Evolutionary conservation across 2,797 vertebrate species (phyloP).

Genomic region (Urocyon cinereoargenteus): DNA sequence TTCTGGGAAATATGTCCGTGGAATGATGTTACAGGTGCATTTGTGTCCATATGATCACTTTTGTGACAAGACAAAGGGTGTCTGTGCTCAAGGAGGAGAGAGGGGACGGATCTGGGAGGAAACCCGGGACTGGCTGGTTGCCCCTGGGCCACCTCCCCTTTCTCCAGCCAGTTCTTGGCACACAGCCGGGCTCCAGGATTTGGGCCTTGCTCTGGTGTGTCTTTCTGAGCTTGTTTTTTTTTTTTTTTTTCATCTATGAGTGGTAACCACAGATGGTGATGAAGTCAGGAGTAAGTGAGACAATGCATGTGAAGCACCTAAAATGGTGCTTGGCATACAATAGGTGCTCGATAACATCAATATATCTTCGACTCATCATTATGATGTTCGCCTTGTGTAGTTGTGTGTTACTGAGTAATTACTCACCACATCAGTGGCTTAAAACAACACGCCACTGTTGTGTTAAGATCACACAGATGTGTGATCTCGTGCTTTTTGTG

Average conservation of each 20-base stretch:
- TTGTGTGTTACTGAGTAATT: not conserved
- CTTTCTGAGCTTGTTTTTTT: not conserved
- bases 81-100: not conserved
- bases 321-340: not conserved
- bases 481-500: not conserved
- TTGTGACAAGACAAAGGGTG: not conserved
- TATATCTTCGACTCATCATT: not conserved
- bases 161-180: not conserved
- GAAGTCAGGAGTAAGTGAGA: not conserved
- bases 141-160: fast-evolving
- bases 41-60: not conserved
- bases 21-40: not conserved
- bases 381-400: not conserved
- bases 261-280: too few species aligned
- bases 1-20: not conserved
- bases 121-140: fast-evolving
- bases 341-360: not conserved
- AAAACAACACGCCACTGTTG: not conserved
- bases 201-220: not conserved
- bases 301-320: fast-evolving
- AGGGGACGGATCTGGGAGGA: not conserved
- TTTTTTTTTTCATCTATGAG: not conserved
- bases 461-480: too few species aligned
- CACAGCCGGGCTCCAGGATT: not conserved
- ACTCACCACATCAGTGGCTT: not conserved